Base-by-base conservation (phyloP, 2,888 invertebrate species). In the Lepidonotus clava region DNA sequence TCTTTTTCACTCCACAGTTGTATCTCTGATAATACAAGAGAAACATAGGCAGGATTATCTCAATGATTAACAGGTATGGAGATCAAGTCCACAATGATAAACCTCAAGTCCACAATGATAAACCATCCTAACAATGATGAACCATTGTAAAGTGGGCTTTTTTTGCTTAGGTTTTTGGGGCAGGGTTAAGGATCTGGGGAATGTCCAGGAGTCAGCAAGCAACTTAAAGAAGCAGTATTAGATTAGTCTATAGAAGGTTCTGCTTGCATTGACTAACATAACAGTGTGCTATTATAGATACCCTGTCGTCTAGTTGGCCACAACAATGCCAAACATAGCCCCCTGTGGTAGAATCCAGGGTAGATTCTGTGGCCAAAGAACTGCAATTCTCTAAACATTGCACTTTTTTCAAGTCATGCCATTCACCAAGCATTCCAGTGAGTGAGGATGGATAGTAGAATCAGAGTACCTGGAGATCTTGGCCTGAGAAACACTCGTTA, bases 221-320 rank as follows among this genome's bases (percentile, higher is more conserved):
- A 28, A 28, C 61, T 32, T 28, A 61, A 61, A 61, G 2, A 28
- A 28, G 21, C 28, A 24, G n/a, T n/a, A 28, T 28, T 61, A 61
- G 1, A 1, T 28, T 11, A 28, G 11, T 24, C 24, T 24, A 28
- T 11, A 28, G 28, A 11, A 28, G 24, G 61, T 61, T 61, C 61
- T 61, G 61, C 28, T 1, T 61, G 28, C 61, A 18, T 61, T 61
- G 61, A 61, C 61, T 61, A 61, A 61, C 61, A 61, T 61, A 61
- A 61, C 61, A 61, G 24, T 61, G 61, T 2, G 61, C 61, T 61
- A 61, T 61, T 61, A 61, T 61, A 32, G 61, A 61, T 61, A 61
- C 61, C 61, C n/a, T 24, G 24, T 61, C 5, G 24, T n/a, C 2
- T 61, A 11, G 61, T 24, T 28, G 24, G 61, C 1, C 24, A 11